phyloP scores from a whole-genome alignment of 2,113 vertebrate genomes.

The Melanocharis versteri region DNA sequence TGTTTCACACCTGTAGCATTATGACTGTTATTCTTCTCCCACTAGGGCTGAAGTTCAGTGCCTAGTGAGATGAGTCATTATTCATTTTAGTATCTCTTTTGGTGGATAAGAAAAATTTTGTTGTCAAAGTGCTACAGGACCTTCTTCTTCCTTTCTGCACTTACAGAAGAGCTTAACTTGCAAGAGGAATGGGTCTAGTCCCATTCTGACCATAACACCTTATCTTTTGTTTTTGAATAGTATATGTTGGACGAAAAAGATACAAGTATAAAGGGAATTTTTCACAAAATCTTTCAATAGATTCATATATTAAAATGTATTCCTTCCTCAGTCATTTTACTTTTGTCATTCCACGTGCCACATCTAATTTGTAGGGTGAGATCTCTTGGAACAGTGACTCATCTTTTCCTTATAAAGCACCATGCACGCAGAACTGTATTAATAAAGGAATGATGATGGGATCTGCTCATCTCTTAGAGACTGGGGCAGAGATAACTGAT shows the following conservation, averaged over 20 bases:
- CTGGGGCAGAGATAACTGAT: background rate
- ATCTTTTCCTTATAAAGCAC: constrained; percentile 30
- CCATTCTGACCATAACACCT: background rate
- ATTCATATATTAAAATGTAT: background rate
- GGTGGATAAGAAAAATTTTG: background rate
- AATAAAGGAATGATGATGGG: constrained; percentile 21
- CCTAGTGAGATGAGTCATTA: background rate
- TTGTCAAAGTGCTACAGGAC: background rate
- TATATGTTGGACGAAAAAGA: background rate
- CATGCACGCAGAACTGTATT: background rate
- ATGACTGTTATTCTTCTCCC: background rate
- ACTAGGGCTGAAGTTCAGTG: background rate
- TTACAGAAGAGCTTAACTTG: background rate
- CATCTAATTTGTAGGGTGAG: background rate
- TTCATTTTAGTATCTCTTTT: background rate
- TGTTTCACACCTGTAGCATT: background rate
- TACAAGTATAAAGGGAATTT: background rate
- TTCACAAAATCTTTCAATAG: background rate
- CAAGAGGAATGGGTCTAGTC: background rate
- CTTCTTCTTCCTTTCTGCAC: background rate
- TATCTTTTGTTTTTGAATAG: background rate
- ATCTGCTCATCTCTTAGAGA: constrained; percentile 7
- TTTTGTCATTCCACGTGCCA: background rate
- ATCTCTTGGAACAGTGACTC: constrained; percentile 31
- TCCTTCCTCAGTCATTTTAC: background rate